Evolutionary conservation across 2,888 invertebrate species (phyloP), one percentile per base, ranked within the genome.

Genomic region (Entomobrya proxima): DNA sequence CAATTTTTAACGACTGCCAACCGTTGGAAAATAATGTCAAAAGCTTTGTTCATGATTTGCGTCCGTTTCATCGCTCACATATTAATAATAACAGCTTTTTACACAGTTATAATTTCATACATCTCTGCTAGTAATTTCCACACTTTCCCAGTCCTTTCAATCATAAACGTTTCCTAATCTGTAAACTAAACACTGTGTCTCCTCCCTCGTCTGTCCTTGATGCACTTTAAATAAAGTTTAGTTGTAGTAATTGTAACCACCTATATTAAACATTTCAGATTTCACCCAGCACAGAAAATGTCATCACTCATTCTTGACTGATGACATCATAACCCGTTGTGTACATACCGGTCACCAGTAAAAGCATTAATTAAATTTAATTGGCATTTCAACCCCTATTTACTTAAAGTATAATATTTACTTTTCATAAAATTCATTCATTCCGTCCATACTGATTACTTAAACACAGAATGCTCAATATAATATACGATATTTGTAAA

Each of bases 61-160:
- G 64, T 55, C 50, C 67, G 47, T 47, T 76, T 79, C 64, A 79
- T 47, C 47, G 47, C 44, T 69, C 44, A 44, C 37, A 64, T 32
- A 58, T 61, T 55, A 21, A 27, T 69, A 69, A 44, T 69, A 61
- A 75, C 75, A 64, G 77, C 69, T 83, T 83, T 82, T 67, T 64
- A 67, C 40, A 69, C 77, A 83, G 76, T 83, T 83, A 67, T 72
- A 78, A 78, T 78, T 78, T 44, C 78, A 30, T 84, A 79, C 78
- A 79, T 85, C 85, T 85, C 79, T 85, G 74, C 79, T 47, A 85
- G 75, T 85, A 85, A 85, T 85, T 85, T 85, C 85, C 85, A 84
- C 78, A 72, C 84, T 77, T 75, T 35, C 55, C 67, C 77, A 75
- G 82, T 75, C 83, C 75, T 18, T 74, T 80, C 55, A 61, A 44